phyloP scores from a whole-genome alignment of 2,113 vertebrate species.

The Etia nguti region DNA sequence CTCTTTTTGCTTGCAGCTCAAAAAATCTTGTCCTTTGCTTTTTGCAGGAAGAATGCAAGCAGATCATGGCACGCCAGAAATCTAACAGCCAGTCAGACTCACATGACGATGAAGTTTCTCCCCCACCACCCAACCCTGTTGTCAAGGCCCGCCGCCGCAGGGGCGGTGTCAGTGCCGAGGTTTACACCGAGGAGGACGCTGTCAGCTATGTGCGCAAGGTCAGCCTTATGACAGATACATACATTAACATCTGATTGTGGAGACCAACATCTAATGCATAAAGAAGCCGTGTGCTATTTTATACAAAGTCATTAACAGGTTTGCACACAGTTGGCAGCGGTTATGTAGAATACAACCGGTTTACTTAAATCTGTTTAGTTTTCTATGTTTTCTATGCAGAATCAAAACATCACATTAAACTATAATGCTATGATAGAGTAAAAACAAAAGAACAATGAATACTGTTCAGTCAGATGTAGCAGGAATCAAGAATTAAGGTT shows the following conservation, averaged over 20 bases:
- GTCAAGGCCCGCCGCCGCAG: conserved; percentile 87
- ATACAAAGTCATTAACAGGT: neutral
- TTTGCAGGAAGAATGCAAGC: conserved; percentile 91
- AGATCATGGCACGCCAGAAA: conserved; percentile 92
- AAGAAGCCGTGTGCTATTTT: neutral
- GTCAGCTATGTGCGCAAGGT: conserved; percentile 98
- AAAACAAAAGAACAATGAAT: neutral
- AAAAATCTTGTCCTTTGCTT: neutral
- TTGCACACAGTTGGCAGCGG: neutral
- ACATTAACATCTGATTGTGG: neutral
- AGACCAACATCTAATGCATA: neutral
- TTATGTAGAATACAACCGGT: neutral
- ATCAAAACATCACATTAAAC: neutral
- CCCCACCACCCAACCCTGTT: conserved; percentile 87
- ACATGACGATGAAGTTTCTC: conserved; percentile 91
- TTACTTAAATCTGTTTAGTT: neutral
- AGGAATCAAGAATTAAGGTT: neutral
- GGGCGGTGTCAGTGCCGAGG: conserved; percentile 93
- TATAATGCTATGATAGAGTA: neutral
- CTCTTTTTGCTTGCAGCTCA: neutral
- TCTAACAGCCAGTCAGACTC: conserved; percentile 92
- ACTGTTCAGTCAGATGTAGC: neutral
- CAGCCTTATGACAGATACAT: conserved; percentile 1
- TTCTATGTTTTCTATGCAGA: neutral
- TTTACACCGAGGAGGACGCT: conserved; percentile 96